Percentiles rank a stretch among this genome's conserved stretches.
Conservation (phyloP, 2,113 vertebrate genomes). For the Scomber colias region DNA sequence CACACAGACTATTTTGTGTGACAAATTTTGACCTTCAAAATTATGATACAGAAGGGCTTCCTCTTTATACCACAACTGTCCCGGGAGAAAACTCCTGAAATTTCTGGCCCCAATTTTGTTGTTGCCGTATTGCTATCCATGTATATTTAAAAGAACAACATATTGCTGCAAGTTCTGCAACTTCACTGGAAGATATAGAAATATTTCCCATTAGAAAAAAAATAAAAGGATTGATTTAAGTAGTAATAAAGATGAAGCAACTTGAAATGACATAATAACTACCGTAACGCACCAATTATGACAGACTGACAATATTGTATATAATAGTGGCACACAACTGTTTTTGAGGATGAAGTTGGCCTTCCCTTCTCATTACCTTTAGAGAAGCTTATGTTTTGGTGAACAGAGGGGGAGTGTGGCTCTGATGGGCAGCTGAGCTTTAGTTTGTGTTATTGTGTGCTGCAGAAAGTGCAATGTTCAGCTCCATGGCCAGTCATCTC, state of each 20-base stretch:
- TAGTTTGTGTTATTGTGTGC: slow-evolving; percentile 17
- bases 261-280: background rate
- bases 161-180: background rate
- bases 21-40: slow-evolving; percentile 10
- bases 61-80: background rate
- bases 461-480: slow-evolving; percentile 31
- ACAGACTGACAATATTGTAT: background rate
- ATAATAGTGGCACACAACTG: background rate
- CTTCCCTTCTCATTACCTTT: background rate
- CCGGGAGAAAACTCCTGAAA: background rate
- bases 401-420: background rate
- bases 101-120: background rate
- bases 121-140: background rate
- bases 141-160: background rate
- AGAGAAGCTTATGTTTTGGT: slow-evolving; percentile 13
- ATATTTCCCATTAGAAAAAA: background rate
- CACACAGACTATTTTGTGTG: slow-evolving; percentile 11
- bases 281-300: background rate
- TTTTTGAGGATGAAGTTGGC: background rate
- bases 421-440: slow-evolving; percentile 20
- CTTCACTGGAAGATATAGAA: background rate
- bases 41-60: background rate
- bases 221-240: background rate
- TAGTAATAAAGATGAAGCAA: background rate
- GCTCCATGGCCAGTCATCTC: slow-evolving; percentile 47